Percentiles rank a stretch among this genome's conserved stretches.
Evolutionary conservation across 2,888 invertebrate genomes (phyloP).

Genomic region (Agonopterix arenella): DNA sequence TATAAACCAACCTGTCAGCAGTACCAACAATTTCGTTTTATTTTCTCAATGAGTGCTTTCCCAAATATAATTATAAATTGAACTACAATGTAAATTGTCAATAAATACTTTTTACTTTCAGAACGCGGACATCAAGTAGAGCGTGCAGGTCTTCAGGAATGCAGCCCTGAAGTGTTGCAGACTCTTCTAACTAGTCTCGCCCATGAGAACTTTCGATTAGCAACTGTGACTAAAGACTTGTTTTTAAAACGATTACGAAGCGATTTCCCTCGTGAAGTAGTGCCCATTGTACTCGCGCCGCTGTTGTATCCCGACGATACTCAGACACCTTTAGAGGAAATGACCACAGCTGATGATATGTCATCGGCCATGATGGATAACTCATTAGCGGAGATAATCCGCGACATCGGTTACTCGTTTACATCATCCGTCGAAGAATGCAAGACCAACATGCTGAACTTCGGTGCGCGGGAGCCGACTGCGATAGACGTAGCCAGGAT

Average conservation of each 20-base stretch:
- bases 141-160: constrained; percentile 92
- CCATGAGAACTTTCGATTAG: constrained; percentile 80
- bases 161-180: constrained; percentile 92
- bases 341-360: constrained; percentile 80
- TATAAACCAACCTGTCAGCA: not conserved
- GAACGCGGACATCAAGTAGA: constrained; percentile 81
- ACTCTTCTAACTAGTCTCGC: constrained; percentile 82
- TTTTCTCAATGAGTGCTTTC: no score
- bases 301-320: constrained; percentile 89
- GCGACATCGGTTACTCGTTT: constrained; percentile 94
- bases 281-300: constrained; percentile 93
- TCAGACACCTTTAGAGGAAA: constrained; percentile 79
- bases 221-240: constrained; percentile 84
- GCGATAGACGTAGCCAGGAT: constrained; percentile 90
- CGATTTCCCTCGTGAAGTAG: constrained; percentile 92
- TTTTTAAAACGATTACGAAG: constrained; percentile 88
- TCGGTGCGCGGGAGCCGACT: constrained; percentile 89
- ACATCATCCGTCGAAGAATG: constrained; percentile 92
- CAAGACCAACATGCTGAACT: constrained; percentile 87
- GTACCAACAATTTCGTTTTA: not conserved
- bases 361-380: constrained; percentile 81
- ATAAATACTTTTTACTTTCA: constrained; percentile 29
- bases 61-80: no score
- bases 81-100: not conserved
- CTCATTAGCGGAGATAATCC: constrained; percentile 90